Evolutionary conservation across 2,888 invertebrate species (phyloP).

Genomic region (Volucella zonaria): DNA sequence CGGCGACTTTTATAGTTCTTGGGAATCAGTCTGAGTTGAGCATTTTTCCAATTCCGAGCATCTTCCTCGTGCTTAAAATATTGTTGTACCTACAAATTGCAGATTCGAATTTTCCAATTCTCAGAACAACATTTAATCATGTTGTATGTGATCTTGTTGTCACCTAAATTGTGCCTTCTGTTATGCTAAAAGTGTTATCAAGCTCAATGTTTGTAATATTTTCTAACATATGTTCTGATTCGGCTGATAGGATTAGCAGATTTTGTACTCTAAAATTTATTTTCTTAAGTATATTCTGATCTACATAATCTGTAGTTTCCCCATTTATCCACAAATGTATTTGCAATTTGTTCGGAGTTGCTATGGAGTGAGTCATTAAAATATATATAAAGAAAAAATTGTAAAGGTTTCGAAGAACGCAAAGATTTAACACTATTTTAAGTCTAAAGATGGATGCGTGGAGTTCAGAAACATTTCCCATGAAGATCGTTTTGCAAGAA

Average conservation of each 20-base stretch:
- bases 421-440: constrained; percentile 15
- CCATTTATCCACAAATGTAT: constrained; percentile 24
- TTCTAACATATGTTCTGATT: not conserved
- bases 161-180: constrained; percentile 6
- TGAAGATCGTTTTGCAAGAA: not conserved
- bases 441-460: constrained; percentile 12
- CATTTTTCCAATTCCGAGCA: constrained; percentile 24
- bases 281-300: not conserved
- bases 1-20: not conserved
- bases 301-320: constrained; percentile 2
- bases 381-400: constrained; percentile 4
- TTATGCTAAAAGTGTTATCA: not conserved
- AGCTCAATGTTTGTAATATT: constrained; percentile 4
- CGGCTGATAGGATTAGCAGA: not conserved
- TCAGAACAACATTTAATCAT: no score
- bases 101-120: no score
- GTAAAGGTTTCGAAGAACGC: not conserved
- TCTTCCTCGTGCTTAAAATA: not conserved
- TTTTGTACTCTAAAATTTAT: not conserved
- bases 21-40: constrained; percentile 14
- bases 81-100: constrained; percentile 19
- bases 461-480: constrained; percentile 9
- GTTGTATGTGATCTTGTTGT: constrained; percentile 4
- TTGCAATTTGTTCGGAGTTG: constrained; percentile 2
- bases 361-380: not conserved